Conservation (phyloP, 2,113 vertebrate species). For the Pitta sordida region DNA sequence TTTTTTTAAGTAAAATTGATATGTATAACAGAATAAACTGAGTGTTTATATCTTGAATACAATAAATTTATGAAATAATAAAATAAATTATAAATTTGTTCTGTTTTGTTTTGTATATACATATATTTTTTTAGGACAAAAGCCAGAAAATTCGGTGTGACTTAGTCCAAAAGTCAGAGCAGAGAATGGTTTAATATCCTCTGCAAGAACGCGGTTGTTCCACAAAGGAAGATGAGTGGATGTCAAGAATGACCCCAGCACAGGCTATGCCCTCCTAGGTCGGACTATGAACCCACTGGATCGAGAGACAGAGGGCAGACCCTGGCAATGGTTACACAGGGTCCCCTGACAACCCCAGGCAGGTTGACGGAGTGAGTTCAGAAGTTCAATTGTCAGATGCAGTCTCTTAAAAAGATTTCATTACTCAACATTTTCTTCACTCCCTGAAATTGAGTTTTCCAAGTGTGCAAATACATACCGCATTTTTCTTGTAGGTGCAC, state of each 20-base stretch:
- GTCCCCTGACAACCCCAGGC: background rate
- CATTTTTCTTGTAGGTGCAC: background rate
- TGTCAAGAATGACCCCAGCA: rapidly evolving
- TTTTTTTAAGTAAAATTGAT: background rate
- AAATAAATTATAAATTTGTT: background rate
- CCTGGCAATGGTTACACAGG: background rate
- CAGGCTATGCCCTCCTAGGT: background rate
- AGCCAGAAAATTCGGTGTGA: background rate
- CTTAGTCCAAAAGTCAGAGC: background rate
- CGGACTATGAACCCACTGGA: background rate
- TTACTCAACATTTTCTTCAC: background rate
- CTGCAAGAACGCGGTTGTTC: background rate
- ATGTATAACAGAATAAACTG: background rate
- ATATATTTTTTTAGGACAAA: background rate
- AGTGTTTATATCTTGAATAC: background rate
- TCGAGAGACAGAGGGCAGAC: background rate
- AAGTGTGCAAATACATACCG: background rate
- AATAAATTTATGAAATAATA: background rate
- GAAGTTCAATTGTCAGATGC: background rate
- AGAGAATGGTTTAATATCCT: background rate
- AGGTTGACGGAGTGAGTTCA: rapidly evolving
- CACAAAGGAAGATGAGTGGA: background rate
- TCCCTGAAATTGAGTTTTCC: background rate
- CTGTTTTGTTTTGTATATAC: background rate
- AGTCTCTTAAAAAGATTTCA: background rate